These are phyloP conservation scores for Scalopus aquaticus DNA, from an alignment of 2,113 vertebrate genomes.

Conservation along the genomic window DNA sequence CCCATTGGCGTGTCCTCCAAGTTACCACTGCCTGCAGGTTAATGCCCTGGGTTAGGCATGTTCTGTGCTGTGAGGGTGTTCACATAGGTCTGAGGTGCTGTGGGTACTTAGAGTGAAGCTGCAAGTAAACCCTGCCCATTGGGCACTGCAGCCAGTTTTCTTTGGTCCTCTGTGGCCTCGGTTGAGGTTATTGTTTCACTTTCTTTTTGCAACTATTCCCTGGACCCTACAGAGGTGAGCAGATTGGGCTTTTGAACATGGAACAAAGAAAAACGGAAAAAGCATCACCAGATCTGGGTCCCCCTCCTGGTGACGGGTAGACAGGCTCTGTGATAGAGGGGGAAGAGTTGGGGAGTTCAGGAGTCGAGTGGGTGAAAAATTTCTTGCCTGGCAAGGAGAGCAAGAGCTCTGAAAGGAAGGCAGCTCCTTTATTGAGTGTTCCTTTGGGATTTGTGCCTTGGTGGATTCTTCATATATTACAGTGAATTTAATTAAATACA, in stretches of 20 bases:
- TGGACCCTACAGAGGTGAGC: not conserved
- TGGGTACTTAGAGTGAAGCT: not conserved
- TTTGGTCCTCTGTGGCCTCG: not conserved
- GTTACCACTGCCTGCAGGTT: not conserved
- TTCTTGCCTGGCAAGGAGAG: not conserved
- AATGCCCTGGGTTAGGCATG: not conserved
- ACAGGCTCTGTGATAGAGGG: not conserved
- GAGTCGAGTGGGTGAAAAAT: not conserved
- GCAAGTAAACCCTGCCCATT: not conserved
- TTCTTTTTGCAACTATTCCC: not conserved
- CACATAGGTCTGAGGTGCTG: not conserved
- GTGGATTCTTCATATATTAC: constrained; percentile 86
- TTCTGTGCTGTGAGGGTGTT: rapidly evolving
- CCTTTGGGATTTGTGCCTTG: constrained; percentile 83
- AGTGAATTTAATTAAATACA: constrained; percentile 90
- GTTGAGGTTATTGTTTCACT: not conserved
- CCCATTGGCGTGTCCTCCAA: not conserved
- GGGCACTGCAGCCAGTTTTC: not conserved
- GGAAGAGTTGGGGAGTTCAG: not conserved
- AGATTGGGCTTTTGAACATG: not conserved
- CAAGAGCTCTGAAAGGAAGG: not conserved
- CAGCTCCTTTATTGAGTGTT: constrained; percentile 69
- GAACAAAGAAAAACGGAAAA: not conserved
- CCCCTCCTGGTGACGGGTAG: no score
- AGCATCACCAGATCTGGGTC: not conserved